A percentile compares a stretch with the other conserved stretches of the same genome.
phyloP scores from a whole-genome alignment of 2,113 vertebrate genomes.

The Brachionichthys hirsutus region DNA sequence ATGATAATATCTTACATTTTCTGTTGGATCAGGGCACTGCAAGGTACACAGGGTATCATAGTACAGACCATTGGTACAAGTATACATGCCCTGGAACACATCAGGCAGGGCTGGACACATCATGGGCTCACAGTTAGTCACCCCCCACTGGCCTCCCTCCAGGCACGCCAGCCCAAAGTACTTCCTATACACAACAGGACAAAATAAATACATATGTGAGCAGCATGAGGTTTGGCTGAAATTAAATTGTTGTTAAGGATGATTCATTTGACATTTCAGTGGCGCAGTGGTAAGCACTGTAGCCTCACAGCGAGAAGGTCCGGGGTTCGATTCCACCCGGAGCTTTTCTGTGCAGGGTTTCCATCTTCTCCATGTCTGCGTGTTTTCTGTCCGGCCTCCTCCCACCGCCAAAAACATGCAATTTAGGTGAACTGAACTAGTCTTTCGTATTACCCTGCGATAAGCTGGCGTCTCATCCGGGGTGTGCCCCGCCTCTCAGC shows the following conservation, averaged over 20 bases:
- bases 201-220: neutral
- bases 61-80: slow-evolving; percentile 85
- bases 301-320: no score
- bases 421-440: no score
- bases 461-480: no score
- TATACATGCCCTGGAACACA: slow-evolving; percentile 92
- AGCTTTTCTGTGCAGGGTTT: no score
- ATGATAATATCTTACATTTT: slow-evolving; percentile 83
- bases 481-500: no score
- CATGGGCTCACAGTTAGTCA: slow-evolving; percentile 82
- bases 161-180: slow-evolving; percentile 89
- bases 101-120: slow-evolving; percentile 82
- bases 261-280: no score
- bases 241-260: neutral
- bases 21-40: slow-evolving; percentile 75
- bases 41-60: slow-evolving; percentile 85
- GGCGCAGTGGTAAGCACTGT: no score
- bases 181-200: slow-evolving; percentile 77
- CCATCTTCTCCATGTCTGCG: no score
- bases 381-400: no score
- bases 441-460: no score
- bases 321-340: no score
- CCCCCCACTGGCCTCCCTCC: slow-evolving; percentile 87
- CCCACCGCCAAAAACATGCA: no score
- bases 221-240: neutral